phyloP scores from a whole-genome alignment of 2,797 vertebrate species.

The Eurystomus glaucurus region DNA sequence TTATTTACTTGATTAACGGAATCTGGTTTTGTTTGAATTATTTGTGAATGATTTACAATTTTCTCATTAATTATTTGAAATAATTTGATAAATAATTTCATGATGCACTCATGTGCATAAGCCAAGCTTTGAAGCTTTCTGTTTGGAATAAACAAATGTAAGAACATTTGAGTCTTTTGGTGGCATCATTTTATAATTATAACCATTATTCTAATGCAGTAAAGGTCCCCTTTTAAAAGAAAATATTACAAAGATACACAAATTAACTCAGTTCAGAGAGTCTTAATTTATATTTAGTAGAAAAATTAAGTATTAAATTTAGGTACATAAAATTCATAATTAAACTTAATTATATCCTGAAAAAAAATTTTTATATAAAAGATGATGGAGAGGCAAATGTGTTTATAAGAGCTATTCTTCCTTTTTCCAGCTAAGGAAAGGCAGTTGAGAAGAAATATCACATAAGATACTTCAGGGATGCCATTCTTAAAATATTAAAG shows the following conservation, averaged over 20 bases:
- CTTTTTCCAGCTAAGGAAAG: conserved; percentile 17
- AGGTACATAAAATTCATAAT: neutral
- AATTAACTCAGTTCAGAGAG: neutral
- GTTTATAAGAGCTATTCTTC: neutral
- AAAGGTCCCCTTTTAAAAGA: neutral
- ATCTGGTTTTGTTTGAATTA: neutral
- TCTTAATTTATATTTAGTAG: neutral
- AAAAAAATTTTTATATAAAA: neutral
- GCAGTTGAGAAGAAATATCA: conserved; percentile 1
- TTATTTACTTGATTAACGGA: neutral
- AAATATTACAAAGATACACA: neutral
- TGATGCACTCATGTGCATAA: neutral
- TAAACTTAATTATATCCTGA: neutral
- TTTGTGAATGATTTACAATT: neutral
- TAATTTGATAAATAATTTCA: neutral
- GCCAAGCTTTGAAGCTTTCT: neutral
- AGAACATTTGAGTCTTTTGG: neutral
- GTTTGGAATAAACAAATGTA: neutral
- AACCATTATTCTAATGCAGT: neutral
- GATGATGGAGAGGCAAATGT: neutral
- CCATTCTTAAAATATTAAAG: conserved; percentile 57
- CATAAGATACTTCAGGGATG: conserved; percentile 5
- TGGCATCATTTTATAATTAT: neutral
- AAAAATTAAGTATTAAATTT: neutral
- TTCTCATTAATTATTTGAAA: neutral